phyloP scores from a whole-genome alignment of 2,797 vertebrate genomes.

The Lemur catta region DNA sequence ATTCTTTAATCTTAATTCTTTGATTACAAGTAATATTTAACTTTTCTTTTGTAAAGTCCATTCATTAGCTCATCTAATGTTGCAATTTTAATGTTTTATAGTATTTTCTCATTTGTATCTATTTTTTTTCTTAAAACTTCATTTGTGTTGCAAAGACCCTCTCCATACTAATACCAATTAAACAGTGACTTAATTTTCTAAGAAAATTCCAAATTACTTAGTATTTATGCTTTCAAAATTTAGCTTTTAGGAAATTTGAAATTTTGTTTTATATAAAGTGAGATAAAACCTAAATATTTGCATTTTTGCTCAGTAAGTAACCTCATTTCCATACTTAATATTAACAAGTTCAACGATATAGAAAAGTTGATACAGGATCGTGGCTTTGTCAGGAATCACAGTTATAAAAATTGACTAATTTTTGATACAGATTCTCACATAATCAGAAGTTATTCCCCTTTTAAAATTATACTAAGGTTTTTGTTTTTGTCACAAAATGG shows the following conservation, averaged over 20 bases:
- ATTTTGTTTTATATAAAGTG: not conserved
- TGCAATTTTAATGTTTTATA: not conserved
- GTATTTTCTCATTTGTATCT: not conserved
- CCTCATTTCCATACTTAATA: not conserved
- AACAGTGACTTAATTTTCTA: not conserved
- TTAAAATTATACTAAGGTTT: not conserved
- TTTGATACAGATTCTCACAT: not conserved
- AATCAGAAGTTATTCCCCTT: not conserved
- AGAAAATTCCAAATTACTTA: not conserved
- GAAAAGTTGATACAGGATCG: not conserved
- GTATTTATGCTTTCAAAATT: not conserved
- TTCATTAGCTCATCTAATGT: not conserved
- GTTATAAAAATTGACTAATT: not conserved
- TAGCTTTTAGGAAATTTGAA: not conserved
- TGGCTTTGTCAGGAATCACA: not conserved
- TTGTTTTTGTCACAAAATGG: not conserved
- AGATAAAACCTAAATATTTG: not conserved
- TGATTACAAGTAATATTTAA: not conserved
- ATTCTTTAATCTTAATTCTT: not conserved
- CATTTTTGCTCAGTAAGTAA: not conserved
- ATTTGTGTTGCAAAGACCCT: not conserved
- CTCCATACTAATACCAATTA: not conserved
- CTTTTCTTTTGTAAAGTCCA: not conserved
- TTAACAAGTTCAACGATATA: not conserved
- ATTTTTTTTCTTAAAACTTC: not conserved